phyloP scores from a whole-genome alignment of 2,113 vertebrate species.

The Callospermophilus lateralis region DNA sequence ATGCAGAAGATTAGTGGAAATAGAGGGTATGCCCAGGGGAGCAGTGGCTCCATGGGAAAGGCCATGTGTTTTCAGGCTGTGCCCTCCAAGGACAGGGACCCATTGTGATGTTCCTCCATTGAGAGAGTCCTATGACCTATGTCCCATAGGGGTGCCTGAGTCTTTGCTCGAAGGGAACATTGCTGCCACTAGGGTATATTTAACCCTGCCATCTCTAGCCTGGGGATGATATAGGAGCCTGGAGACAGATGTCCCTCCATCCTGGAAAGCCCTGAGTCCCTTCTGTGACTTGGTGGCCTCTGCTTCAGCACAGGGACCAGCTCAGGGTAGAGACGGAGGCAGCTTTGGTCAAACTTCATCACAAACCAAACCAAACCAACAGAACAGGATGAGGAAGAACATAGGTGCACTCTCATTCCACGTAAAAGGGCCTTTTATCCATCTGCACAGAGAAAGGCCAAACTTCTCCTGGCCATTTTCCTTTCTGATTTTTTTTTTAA shows the following conservation, averaged over 20 bases:
- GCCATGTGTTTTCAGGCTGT: not conserved
- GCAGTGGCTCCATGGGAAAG: rapidly evolving
- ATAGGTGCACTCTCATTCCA: rapidly evolving
- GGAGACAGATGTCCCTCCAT: too few species aligned
- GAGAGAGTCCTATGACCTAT: not conserved
- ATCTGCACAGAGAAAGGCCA: not conserved
- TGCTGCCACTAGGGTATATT: not conserved
- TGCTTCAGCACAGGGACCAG: rapidly evolving
- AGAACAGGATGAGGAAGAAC: too few species aligned
- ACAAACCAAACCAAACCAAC: not conserved
- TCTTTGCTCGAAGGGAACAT: not conserved
- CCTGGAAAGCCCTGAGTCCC: not conserved
- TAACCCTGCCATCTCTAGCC: too few species aligned
- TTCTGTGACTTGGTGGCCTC: not conserved
- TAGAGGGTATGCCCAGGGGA: not conserved
- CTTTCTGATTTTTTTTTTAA: not conserved
- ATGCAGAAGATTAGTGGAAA: rapidly evolving
- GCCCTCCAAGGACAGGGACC: too few species aligned
- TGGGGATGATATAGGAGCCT: not conserved
- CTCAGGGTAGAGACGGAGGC: not conserved
- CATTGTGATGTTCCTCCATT: not conserved
- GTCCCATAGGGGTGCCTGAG: not conserved
- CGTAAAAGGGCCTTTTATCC: not conserved
- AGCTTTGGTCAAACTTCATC: not conserved
- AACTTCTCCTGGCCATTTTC: not conserved